Percentiles rank a stretch among this genome's conserved stretches.
phyloP scores from a whole-genome alignment of 2,797 vertebrate genomes.

The Peromyscus eremicus region DNA sequence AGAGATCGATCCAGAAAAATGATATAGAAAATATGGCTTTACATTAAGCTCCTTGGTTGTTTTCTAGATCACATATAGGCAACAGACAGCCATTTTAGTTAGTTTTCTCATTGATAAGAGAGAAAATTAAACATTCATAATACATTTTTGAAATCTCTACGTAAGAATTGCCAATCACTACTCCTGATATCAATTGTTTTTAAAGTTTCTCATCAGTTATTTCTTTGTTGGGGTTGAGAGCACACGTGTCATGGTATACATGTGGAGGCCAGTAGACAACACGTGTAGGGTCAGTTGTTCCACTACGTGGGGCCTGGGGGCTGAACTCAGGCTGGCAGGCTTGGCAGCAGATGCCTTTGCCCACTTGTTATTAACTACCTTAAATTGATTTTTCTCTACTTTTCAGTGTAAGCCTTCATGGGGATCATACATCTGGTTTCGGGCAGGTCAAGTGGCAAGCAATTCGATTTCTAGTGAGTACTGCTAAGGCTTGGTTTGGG shows the following conservation, averaged over 20 bases:
- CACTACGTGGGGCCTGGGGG: not conserved
- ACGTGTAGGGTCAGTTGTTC: not conserved
- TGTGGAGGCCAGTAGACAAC: too few relatives aligned
- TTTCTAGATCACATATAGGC: not conserved
- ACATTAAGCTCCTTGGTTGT: not conserved
- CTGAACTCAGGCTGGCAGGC: not conserved
- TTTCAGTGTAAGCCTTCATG: conserved; percentile 82
- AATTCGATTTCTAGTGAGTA: conserved; percentile 88
- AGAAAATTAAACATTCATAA: not conserved
- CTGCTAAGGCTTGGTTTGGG: not conserved
- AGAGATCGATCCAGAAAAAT: not conserved
- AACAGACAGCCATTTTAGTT: not conserved
- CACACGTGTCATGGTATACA: not conserved
- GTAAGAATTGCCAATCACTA: not conserved
- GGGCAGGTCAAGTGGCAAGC: conserved; percentile 83
- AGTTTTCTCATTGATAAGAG: conserved; percentile 15
- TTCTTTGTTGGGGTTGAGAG: not conserved
- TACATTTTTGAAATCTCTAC: conserved; percentile 37
- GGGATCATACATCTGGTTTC: conserved; percentile 79
- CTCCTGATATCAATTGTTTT: not conserved
- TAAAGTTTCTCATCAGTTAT: not conserved
- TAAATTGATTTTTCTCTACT: conserved; percentile 17
- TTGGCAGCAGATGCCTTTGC: not conserved
- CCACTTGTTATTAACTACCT: not conserved
- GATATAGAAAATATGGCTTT: not conserved